These are phyloP conservation scores for Enoplosus armatus DNA, from an alignment of 2,797 vertebrate genomes.

Conservation along the genomic window DNA sequence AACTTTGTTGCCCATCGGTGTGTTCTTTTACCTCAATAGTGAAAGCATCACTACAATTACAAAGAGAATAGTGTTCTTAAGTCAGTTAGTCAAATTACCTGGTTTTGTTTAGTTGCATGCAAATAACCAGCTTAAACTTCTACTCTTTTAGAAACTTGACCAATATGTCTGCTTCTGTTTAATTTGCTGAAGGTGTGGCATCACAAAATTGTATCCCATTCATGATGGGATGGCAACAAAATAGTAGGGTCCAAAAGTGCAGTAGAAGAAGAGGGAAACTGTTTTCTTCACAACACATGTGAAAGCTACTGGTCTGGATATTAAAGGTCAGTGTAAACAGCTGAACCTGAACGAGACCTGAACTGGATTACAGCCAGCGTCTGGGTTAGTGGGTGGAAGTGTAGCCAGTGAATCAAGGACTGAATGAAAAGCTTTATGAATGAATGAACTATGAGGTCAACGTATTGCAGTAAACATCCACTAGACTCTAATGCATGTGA, in stretches of 20 bases:
- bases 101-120: background rate
- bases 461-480: background rate
- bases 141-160: background rate
- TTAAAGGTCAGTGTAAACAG: constrained; percentile 1
- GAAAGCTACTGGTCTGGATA: background rate
- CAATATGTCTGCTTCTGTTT: background rate
- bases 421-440: background rate
- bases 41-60: background rate
- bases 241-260: background rate
- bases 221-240: background rate
- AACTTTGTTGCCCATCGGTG: background rate
- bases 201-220: background rate
- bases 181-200: background rate
- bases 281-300: background rate
- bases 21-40: background rate
- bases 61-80: background rate
- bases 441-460: background rate
- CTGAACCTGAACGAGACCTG: background rate
- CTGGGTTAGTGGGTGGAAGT: background rate
- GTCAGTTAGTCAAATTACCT: background rate
- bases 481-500: background rate
- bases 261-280: background rate
- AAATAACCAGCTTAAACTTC: background rate
- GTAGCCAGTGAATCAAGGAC: background rate
- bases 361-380: background rate